Conservation (phyloP, 2,113 vertebrate species). For the Ahaetulla prasina region DNA sequence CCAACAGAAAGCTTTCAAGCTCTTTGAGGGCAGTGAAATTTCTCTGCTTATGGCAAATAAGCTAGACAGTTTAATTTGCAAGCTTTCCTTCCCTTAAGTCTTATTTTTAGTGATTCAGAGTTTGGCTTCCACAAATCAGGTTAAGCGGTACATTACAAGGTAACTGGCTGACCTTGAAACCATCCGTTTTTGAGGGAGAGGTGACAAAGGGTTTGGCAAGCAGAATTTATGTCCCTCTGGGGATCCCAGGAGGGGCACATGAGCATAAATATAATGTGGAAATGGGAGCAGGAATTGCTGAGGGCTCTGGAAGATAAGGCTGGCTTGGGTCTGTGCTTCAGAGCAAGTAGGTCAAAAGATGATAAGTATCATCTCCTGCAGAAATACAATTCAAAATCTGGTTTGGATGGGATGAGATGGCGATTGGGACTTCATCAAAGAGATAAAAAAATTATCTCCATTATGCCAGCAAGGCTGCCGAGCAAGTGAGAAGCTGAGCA, state of each 20-base stretch:
- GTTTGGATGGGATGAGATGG: slow-evolving; percentile 41
- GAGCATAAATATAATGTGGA: slow-evolving; percentile 59
- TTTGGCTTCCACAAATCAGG: slow-evolving; percentile 69
- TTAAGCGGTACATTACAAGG: slow-evolving; percentile 67
- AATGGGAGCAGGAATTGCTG: slow-evolving; percentile 51
- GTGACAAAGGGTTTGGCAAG: slow-evolving; percentile 61
- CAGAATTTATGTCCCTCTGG: slow-evolving; percentile 55
- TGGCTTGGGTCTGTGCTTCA: slow-evolving; percentile 41
- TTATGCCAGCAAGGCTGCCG: slow-evolving; percentile 44
- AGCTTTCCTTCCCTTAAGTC: slow-evolving; percentile 57
- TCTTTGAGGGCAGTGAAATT: slow-evolving; percentile 35
- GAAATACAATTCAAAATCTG: slow-evolving; percentile 45
- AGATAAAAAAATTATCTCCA: slow-evolving; percentile 50
- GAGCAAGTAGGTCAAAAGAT: slow-evolving; percentile 51
- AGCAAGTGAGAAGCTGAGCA: slow-evolving; percentile 41
- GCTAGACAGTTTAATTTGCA: slow-evolving; percentile 62
- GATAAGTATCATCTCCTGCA: slow-evolving; percentile 39
- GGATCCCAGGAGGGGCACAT: slow-evolving; percentile 52
- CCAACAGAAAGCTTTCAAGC: slow-evolving; percentile 15
- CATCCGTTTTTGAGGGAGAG: slow-evolving; percentile 62
- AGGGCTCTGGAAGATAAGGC: slow-evolving; percentile 57
- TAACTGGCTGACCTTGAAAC: slow-evolving; percentile 67
- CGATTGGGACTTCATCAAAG: slow-evolving; percentile 40
- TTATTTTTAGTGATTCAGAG: slow-evolving; percentile 69
- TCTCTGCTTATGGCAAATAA: slow-evolving; percentile 49